Evolutionary conservation across 2,888 invertebrate species (phyloP).

Genomic region (Embidobia sp.): DNA sequence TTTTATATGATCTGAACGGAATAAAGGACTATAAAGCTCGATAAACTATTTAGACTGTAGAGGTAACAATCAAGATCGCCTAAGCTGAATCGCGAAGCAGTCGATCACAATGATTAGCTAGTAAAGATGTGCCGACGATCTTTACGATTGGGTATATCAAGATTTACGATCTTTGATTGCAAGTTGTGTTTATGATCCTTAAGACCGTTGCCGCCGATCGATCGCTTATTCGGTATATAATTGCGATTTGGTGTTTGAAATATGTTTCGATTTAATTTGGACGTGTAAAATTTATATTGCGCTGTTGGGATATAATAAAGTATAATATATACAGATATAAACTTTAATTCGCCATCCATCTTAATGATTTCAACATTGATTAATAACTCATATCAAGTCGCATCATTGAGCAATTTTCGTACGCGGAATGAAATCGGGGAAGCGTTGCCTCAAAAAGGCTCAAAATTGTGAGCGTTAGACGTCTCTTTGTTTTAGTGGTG

Average conservation of each 20-base stretch:
- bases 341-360: too few species aligned
- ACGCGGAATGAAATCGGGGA: neutral
- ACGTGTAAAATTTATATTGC: neutral
- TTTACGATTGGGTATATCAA: constrained; percentile 33
- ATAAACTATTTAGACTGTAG: constrained; percentile 13
- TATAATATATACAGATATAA: too few species aligned
- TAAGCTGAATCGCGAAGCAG: constrained; percentile 1
- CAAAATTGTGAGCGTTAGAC: constrained; percentile 11
- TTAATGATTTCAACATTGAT: too few species aligned
- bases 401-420: neutral
- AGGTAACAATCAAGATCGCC: constrained; percentile 5
- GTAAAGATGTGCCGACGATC: constrained; percentile 42
- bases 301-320: too few species aligned
- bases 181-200: constrained; percentile 43
- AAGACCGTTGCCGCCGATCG: constrained; percentile 29
- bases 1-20: constrained; percentile 14
- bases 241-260: constrained; percentile 10
- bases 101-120: constrained; percentile 36
- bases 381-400: too few species aligned
- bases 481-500: constrained; percentile 12
- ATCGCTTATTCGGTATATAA: constrained; percentile 16
- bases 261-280: neutral
- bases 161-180: constrained; percentile 54
- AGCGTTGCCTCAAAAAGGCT: neutral
- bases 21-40: constrained; percentile 7